These are phyloP conservation scores for Falco columbarius DNA, from an alignment of 2,797 vertebrate species.

Conservation along the genomic window DNA sequence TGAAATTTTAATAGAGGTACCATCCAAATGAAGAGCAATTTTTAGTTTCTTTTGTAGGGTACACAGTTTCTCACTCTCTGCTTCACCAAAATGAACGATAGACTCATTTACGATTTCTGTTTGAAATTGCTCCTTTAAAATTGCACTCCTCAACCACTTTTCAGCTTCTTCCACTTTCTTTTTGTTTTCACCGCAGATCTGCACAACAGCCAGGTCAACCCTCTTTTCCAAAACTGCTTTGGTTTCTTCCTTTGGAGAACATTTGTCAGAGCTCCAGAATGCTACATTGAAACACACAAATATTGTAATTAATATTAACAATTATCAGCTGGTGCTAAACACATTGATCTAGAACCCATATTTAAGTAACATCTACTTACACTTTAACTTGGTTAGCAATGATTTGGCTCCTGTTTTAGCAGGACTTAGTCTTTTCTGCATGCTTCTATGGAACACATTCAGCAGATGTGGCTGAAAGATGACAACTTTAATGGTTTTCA, in stretches of 20 bases:
- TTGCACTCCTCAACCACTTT: slow-evolving; percentile 67
- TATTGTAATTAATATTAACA: background rate
- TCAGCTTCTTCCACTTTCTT: slow-evolving; percentile 68
- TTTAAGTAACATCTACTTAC: slow-evolving; percentile 75
- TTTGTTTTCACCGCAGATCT: slow-evolving; percentile 83
- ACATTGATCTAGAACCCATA: background rate
- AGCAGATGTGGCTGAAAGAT: slow-evolving; percentile 85
- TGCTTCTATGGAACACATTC: slow-evolving; percentile 80
- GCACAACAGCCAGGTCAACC: slow-evolving; percentile 68
- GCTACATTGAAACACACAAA: slow-evolving; percentile 51
- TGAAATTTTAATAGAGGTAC: slow-evolving; percentile 65
- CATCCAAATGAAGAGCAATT: slow-evolving; percentile 62
- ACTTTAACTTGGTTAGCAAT: background rate
- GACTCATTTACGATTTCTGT: slow-evolving; percentile 59
- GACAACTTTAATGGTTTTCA: slow-evolving; percentile 84
- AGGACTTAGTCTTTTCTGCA: slow-evolving; percentile 77
- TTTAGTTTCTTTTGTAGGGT: slow-evolving; percentile 70
- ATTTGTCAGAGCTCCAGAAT: background rate
- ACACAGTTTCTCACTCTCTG: slow-evolving; percentile 64
- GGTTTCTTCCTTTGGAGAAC: background rate
- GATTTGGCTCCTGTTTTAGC: background rate
- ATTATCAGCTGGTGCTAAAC: background rate
- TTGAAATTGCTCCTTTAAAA: slow-evolving; percentile 75
- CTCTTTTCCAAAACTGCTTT: slow-evolving; percentile 56
- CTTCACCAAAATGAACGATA: slow-evolving; percentile 71